These are phyloP conservation scores for Myoxocephalus aenaeus DNA, from an alignment of 2,797 vertebrate genomes.

Conservation along the genomic window DNA sequence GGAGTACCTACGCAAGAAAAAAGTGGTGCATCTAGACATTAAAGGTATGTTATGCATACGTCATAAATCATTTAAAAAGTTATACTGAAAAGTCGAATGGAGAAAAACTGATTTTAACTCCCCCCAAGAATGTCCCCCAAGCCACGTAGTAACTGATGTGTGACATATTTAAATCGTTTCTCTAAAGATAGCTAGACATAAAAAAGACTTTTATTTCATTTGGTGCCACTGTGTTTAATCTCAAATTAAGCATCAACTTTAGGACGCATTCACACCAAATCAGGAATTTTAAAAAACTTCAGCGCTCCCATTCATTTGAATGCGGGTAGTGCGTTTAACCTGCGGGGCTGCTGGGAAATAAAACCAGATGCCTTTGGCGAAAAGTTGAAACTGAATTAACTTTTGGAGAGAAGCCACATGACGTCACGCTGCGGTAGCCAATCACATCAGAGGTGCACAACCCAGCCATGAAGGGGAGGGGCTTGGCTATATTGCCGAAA, in stretches of 20 bases:
- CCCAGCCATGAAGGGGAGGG: background rate
- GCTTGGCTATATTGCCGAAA: too few species aligned
- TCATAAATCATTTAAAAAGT: background rate
- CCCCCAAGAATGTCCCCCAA: background rate
- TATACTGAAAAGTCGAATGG: background rate
- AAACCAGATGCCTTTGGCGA: background rate
- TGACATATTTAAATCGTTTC: background rate
- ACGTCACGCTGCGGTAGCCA: background rate
- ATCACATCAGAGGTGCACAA: background rate
- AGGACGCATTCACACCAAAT: background rate
- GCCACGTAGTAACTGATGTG: background rate
- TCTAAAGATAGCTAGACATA: background rate
- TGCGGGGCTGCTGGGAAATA: background rate
- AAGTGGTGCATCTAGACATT: slow-evolving; percentile 92
- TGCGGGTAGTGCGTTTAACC: background rate
- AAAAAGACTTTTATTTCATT: background rate
- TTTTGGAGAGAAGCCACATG: background rate
- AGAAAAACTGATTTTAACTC: background rate
- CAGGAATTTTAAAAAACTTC: background rate
- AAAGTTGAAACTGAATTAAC: background rate
- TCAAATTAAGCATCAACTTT: background rate
- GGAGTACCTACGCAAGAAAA: slow-evolving; percentile 88
- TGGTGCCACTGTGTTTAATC: background rate
- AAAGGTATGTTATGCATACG: slow-evolving; percentile 87
- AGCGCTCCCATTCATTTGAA: background rate